Conservation (phyloP, 2,797 vertebrate genomes). For the Aulostomus chinensis region DNA sequence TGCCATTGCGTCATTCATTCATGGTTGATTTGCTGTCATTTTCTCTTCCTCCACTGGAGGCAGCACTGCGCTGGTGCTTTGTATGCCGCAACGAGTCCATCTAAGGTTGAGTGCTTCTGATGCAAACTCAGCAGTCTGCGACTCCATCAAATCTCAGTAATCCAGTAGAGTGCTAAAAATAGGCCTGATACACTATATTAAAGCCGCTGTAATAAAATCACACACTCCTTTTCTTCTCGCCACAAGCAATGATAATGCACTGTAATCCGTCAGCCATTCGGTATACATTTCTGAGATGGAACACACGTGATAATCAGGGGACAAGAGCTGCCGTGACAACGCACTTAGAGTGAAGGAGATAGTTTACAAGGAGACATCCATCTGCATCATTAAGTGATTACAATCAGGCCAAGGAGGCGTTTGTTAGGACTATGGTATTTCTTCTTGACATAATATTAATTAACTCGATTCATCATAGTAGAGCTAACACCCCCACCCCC, state of each 20-base stretch:
- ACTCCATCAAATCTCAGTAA: constrained; percentile 66
- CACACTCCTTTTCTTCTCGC: constrained; percentile 47
- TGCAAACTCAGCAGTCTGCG: constrained; percentile 71
- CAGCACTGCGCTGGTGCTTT: constrained; percentile 56
- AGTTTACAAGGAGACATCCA: constrained; percentile 53
- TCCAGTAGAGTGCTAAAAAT: constrained; percentile 65
- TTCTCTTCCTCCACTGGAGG: constrained; percentile 48
- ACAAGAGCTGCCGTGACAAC: neutral
- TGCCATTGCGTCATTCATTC: constrained; percentile 66
- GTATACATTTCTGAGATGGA: constrained; percentile 10
- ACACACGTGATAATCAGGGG: constrained; percentile 3
- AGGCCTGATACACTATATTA: constrained; percentile 56
- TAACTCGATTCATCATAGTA: constrained; percentile 50
- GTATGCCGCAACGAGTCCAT: constrained; percentile 56
- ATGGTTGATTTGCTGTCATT: constrained; percentile 22
- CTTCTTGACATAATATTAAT: constrained; percentile 65
- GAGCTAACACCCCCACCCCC: no score
- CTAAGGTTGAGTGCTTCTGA: constrained; percentile 43
- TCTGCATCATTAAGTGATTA: constrained; percentile 60
- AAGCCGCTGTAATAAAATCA: constrained; percentile 55
- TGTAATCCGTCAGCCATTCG: constrained; percentile 1
- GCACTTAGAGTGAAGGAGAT: constrained; percentile 12
- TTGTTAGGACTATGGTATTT: constrained; percentile 57
- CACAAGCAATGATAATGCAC: constrained; percentile 26
- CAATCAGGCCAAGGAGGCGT: constrained; percentile 49